Evolutionary conservation across 2,797 vertebrate species (phyloP).

Genomic region (Allobates femoralis): DNA sequence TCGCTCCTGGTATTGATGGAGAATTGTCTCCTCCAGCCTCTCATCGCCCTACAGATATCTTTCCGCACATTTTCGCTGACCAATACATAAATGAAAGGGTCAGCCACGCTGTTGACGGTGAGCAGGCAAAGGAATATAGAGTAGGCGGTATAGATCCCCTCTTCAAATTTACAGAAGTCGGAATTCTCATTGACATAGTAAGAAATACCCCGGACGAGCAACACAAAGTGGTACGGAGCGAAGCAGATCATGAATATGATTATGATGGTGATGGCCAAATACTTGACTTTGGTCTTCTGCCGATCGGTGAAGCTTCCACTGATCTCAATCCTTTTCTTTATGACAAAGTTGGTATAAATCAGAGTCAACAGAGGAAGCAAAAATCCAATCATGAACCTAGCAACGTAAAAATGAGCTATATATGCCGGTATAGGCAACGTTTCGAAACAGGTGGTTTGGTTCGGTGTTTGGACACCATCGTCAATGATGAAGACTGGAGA

Average conservation of each 20-base stretch:
- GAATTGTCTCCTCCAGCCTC: slow-evolving; percentile 64
- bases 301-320: slow-evolving; percentile 73
- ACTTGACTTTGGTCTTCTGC: slow-evolving; percentile 81
- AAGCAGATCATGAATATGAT: slow-evolving; percentile 88
- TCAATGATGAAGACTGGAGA: slow-evolving; percentile 75
- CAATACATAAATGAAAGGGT: slow-evolving; percentile 89
- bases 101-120: slow-evolving; percentile 83
- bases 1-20: slow-evolving; percentile 51
- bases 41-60: slow-evolving; percentile 72
- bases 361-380: slow-evolving; percentile 78
- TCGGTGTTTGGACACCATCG: rapidly evolving
- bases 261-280: slow-evolving; percentile 77
- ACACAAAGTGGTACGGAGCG: slow-evolving; percentile 85
- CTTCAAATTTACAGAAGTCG: slow-evolving; percentile 69
- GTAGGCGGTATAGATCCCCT: slow-evolving; percentile 75
- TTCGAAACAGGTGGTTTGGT: slow-evolving; percentile 80
- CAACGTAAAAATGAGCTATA: slow-evolving; percentile 74
- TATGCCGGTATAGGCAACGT: slow-evolving; percentile 59
- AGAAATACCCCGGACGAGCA: slow-evolving; percentile 75
- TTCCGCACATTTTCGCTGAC: slow-evolving; percentile 80
- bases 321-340: slow-evolving; percentile 73
- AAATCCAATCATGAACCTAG: slow-evolving; percentile 82
- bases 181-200: slow-evolving; percentile 68
- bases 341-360: slow-evolving; percentile 77
- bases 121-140: slow-evolving; percentile 82